Conservation (phyloP, 2,797 vertebrate genomes). For the Lacerta agilis region DNA sequence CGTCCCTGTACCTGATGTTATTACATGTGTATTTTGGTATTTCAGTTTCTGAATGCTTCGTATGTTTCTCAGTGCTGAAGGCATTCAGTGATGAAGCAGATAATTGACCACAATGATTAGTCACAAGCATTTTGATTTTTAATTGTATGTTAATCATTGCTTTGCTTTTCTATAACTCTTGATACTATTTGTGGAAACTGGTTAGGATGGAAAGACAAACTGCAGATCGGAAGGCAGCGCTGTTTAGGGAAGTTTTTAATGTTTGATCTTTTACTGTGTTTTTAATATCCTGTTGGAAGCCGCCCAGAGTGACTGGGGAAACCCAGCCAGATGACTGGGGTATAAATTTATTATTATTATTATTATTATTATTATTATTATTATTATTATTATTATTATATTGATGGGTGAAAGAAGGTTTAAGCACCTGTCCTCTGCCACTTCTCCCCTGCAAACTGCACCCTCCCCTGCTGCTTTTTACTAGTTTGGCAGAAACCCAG, state of each 20-base stretch:
- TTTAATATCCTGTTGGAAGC: no score
- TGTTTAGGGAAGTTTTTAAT: no score
- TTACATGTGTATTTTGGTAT: constrained; percentile 3
- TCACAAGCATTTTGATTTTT: not conserved
- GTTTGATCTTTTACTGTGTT: no score
- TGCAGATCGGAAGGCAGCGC: constrained; percentile 2
- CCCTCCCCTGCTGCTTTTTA: not conserved
- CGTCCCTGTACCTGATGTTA: constrained; percentile 9
- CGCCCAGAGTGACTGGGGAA: no score
- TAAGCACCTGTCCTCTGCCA: fast-evolving
- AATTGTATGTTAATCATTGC: not conserved
- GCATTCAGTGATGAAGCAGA: not conserved
- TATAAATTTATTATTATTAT: no score
- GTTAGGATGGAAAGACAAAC: constrained; percentile 25
- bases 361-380: no score
- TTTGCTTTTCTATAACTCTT: not conserved
- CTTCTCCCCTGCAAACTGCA: not conserved
- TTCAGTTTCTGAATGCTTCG: constrained; percentile 22
- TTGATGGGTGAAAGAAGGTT: not conserved
- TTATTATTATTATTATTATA: no score
- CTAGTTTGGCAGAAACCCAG: not conserved
- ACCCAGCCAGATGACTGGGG: no score
- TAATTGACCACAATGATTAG: not conserved
- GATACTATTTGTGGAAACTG: not conserved
- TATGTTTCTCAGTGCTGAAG: not conserved